Conservation (phyloP, 2,113 vertebrate genomes). For the Saguinus midas region DNA sequence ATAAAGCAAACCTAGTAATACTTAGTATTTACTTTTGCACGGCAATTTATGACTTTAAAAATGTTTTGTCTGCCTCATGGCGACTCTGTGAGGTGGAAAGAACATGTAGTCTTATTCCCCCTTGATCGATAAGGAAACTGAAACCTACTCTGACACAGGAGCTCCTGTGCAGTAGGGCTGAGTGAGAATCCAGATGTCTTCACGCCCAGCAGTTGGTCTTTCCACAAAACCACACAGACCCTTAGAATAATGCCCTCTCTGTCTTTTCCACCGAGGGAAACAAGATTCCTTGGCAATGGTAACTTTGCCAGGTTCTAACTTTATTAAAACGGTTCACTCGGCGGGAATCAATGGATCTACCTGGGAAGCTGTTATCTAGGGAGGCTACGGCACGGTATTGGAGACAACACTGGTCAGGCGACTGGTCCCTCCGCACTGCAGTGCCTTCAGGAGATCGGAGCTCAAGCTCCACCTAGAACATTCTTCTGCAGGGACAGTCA, state of each 20-base stretch:
- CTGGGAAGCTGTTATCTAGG: background rate
- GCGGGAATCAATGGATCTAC: background rate
- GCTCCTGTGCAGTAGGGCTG: background rate
- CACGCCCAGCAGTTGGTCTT: background rate
- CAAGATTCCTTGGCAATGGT: background rate
- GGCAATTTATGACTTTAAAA: background rate
- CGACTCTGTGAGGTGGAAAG: background rate
- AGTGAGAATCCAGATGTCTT: background rate
- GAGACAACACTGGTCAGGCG: background rate
- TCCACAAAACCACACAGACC: background rate
- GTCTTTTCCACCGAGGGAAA: background rate
- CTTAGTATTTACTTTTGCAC: background rate
- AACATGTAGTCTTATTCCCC: background rate
- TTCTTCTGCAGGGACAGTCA: background rate
- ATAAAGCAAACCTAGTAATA: background rate
- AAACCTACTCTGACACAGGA: background rate
- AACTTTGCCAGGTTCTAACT: background rate
- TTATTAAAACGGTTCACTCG: background rate
- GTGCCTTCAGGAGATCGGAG: background rate
- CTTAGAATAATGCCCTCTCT: background rate
- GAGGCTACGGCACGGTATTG: fast-evolving
- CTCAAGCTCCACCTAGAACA: background rate
- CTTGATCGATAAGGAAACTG: background rate
- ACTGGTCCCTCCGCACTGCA: background rate
- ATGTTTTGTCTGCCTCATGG: background rate